Evolutionary conservation across 2,888 invertebrate genomes (phyloP).

Genomic region (Caenorhabditis imperialis): DNA sequence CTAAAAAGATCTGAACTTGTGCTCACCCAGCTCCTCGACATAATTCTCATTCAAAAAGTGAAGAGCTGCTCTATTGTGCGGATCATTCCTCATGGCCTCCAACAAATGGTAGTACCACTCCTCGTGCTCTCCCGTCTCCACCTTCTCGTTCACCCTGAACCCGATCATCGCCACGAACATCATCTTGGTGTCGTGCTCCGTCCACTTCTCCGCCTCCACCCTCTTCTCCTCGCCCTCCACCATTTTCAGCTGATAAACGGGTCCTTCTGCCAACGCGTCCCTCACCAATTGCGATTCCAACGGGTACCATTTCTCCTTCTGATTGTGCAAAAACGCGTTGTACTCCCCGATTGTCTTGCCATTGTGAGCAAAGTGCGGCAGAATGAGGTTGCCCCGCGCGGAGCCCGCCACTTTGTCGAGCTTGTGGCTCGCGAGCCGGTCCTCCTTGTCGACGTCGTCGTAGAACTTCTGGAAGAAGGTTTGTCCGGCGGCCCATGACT

Average conservation of each 20-base stretch:
- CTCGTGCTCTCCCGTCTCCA: constrained; percentile 1
- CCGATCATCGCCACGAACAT: constrained; percentile 7
- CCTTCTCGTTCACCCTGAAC: background rate
- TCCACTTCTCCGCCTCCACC: constrained; percentile 9
- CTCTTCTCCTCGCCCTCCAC: constrained; percentile 17
- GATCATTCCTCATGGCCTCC: constrained; percentile 43
- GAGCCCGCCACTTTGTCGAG: constrained; percentile 28
- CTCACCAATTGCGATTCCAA: constrained; percentile 10
- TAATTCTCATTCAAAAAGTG: constrained; percentile 36
- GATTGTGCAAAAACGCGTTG: background rate
- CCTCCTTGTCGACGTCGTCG: constrained; percentile 1
- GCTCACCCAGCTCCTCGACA: constrained; percentile 21
- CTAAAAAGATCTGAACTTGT: background rate
- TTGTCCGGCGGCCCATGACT: constrained; percentile 4
- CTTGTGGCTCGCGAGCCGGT: constrained; percentile 7
- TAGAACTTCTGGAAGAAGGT: constrained; percentile 13
- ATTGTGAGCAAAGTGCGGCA: background rate
- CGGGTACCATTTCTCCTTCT: background rate
- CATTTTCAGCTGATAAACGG: constrained; percentile 10
- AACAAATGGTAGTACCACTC: constrained; percentile 44
- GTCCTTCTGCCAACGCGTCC: constrained; percentile 19
- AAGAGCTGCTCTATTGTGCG: constrained; percentile 39
- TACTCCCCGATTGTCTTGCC: background rate
- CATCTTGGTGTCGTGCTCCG: constrained; percentile 20
- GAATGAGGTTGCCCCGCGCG: constrained; percentile 37